These are phyloP conservation scores for Neodiprion fabricii DNA, from an alignment of 1,140 invertebrate species.

Conservation along the genomic window DNA sequence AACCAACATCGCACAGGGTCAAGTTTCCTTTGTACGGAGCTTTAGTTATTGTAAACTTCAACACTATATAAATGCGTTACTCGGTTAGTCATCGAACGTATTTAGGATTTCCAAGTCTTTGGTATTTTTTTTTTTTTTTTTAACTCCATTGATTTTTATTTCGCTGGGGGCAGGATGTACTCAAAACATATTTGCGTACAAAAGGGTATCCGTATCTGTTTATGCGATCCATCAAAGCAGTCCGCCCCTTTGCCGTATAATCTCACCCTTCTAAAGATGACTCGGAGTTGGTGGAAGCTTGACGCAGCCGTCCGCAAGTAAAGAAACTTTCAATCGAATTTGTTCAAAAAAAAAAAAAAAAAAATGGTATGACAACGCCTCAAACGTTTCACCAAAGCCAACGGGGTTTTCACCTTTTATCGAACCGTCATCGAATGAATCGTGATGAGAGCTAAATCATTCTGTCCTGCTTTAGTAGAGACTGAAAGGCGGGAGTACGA, in stretches of 20 bases:
- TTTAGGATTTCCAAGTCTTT: no score
- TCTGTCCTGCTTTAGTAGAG: slow-evolving; percentile 34
- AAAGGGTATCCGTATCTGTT: neutral
- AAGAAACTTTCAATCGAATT: neutral
- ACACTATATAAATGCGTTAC: no score
- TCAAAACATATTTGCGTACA: neutral
- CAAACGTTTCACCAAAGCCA: neutral
- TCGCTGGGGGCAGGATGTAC: neutral
- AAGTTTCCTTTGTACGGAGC: no score
- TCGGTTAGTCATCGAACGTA: no score
- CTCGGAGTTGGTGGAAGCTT: neutral
- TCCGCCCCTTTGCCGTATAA: neutral
- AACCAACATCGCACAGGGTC: no score
- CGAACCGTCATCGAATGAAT: neutral
- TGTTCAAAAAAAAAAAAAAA: neutral
- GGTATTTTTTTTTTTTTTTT: no score
- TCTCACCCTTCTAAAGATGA: neutral
- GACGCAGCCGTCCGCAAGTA: neutral
- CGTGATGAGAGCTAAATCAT: slow-evolving; percentile 25
- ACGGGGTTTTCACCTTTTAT: neutral
- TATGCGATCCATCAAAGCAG: neutral
- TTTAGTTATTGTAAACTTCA: no score
- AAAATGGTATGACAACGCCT: neutral
- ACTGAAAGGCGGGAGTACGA: slow-evolving; percentile 31
- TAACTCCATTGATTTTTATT: neutral